Evolutionary conservation across 37 sponge, comb jelly and placozoan species (phyloP).

Genomic region (Tethya wilhelma): DNA sequence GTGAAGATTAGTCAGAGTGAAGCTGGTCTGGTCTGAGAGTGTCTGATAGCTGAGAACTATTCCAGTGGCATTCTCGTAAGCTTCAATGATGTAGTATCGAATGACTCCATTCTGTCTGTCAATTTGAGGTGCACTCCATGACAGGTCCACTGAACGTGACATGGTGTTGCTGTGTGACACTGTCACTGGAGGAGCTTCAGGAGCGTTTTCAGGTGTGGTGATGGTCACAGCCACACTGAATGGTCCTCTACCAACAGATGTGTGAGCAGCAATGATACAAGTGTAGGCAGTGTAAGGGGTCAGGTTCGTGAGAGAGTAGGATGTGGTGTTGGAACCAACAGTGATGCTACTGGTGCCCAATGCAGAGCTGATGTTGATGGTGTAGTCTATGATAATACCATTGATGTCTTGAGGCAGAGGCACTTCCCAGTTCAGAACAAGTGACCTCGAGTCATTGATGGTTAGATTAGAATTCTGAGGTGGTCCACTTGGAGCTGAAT

Average conservation of each 20-base stretch:
- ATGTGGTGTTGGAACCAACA: not conserved
- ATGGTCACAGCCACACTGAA: conserved; percentile 23
- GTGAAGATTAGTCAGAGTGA: not conserved
- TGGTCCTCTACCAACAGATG: conserved; percentile 38
- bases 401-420: conserved; percentile 14
- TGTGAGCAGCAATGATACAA: conserved; percentile 39
- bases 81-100: not conserved
- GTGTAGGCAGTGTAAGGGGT: conserved; percentile 38
- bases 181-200: not conserved
- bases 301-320: not conserved
- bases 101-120: conserved; percentile 18
- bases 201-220: not conserved
- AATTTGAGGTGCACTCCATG: not conserved
- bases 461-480: not conserved
- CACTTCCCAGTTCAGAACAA: conserved; percentile 22
- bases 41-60: not conserved
- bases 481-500: conserved; percentile 15
- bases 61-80: conserved; percentile 7
- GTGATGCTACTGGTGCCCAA: too few relatives aligned
- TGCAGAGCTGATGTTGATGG: not conserved
- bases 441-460: not conserved
- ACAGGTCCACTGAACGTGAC: not conserved
- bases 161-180: not conserved
- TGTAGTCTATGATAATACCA: conserved; percentile 31
- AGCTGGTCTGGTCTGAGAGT: not conserved